phyloP scores from a whole-genome alignment of 2,113 vertebrate species.

The Tretioscincus oriximinensis region DNA sequence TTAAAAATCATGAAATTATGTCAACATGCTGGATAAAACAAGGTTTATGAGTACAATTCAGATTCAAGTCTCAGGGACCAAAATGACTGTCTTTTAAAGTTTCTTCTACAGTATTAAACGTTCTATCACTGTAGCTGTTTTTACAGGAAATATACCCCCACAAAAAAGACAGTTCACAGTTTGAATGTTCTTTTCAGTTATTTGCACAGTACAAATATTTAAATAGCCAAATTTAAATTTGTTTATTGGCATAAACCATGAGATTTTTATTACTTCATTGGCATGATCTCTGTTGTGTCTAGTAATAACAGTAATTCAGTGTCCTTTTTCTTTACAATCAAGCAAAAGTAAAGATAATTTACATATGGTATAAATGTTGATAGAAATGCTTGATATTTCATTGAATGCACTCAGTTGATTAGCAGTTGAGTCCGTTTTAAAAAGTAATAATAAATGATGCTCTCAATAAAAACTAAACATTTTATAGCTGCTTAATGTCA shows the following conservation, averaged over 20 bases:
- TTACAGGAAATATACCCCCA: conserved; percentile 70
- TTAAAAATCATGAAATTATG: conserved; percentile 47
- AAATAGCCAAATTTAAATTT: conserved; percentile 59
- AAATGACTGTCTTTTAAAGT: conserved; percentile 33
- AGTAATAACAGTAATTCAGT: conserved; percentile 22
- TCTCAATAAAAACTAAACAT: conserved; percentile 14
- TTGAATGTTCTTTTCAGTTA: conserved; percentile 53
- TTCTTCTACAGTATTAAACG: conserved; percentile 50
- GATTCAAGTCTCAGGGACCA: conserved; percentile 45
- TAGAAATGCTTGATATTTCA: conserved; percentile 5
- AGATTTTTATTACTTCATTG: conserved; percentile 7
- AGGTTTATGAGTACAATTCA: conserved; percentile 54
- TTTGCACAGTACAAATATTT: conserved; percentile 65
- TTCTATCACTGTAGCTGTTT: conserved; percentile 62
- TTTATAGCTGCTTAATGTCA: conserved; percentile 21
- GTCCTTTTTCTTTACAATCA: conserved; percentile 1
- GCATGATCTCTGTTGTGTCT: not conserved
- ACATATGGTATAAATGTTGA: not conserved
- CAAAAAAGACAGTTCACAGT: conserved; percentile 73
- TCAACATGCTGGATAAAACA: conserved; percentile 46
- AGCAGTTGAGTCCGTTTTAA: conserved; percentile 18
- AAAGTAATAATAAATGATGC: conserved; percentile 20
- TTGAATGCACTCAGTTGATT: conserved; percentile 44
- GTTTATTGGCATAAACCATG: conserved; percentile 31
- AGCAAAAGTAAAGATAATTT: conserved; percentile 17